These are phyloP conservation scores for Drosophila parvula DNA, from an alignment of 1,140 invertebrate genomes.

Conservation along the genomic window DNA sequence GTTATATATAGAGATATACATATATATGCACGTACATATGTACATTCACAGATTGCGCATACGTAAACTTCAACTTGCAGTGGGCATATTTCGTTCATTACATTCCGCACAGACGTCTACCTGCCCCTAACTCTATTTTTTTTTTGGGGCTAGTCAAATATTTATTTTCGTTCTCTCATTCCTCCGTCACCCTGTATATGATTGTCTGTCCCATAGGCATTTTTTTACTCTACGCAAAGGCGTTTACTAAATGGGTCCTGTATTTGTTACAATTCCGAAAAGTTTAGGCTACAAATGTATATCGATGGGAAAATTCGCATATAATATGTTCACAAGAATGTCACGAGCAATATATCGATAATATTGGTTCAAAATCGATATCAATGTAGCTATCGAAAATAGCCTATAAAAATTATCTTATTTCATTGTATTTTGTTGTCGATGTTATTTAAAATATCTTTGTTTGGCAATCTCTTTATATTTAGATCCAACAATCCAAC, in stretches of 20 bases:
- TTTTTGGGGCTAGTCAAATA: conserved; percentile 53
- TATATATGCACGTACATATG: background rate
- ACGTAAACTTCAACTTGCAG: conserved; percentile 61
- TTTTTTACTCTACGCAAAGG: conserved; percentile 1
- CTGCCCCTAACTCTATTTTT: conserved; percentile 18
- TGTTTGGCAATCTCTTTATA: too few species aligned
- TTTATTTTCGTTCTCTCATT: conserved; percentile 42
- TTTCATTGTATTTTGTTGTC: too few species aligned
- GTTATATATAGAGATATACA: conserved; percentile 26
- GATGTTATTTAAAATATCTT: too few species aligned
- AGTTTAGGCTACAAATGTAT: background rate
- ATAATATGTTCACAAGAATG: background rate
- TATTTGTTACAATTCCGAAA: background rate
- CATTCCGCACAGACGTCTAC: conserved; percentile 8
- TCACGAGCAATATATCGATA: background rate
- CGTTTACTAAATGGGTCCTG: background rate
- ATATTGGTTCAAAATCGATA: background rate
- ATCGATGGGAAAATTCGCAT: background rate
- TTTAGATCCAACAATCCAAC: too few species aligned
- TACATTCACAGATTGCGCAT: conserved; percentile 53
- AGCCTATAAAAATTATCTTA: too few species aligned
- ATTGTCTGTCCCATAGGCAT: conserved; percentile 30
- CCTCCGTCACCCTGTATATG: conserved; percentile 1
- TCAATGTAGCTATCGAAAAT: background rate
- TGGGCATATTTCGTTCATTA: conserved; percentile 65